Evolutionary conservation across 2,888 invertebrate species (phyloP).

Genomic region (Gastrophysa polygoni): DNA sequence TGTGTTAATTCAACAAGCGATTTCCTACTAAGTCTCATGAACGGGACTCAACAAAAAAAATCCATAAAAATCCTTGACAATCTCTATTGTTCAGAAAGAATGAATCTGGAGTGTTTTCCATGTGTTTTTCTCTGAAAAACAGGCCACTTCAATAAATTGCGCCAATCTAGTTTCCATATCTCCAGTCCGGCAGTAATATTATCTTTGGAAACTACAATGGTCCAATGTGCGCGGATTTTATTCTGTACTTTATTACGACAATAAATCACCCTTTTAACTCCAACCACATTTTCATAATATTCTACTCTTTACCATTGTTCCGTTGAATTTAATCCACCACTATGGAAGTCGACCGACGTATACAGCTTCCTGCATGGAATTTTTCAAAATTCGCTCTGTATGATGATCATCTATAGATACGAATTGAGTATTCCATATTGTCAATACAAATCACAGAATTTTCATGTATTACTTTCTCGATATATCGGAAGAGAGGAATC

Average conservation of each 20-base stretch:
- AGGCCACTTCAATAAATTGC: conserved; percentile 14
- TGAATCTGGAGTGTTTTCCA: conserved; percentile 17
- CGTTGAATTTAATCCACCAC: not conserved
- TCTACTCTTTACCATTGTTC: conserved; percentile 7
- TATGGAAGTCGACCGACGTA: not conserved
- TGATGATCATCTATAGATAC: no score
- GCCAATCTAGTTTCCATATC: conserved; percentile 12
- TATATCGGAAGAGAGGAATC: no score
- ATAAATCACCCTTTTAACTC: conserved; percentile 39
- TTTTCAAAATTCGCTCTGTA: no score
- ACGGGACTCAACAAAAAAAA: no score
- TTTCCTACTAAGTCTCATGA: no score
- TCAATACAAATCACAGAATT: no score
- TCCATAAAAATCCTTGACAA: conserved; percentile 6
- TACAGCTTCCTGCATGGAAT: no score
- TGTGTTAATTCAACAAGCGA: no score
- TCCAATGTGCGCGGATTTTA: conserved; percentile 26
- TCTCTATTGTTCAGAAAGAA: conserved; percentile 18
- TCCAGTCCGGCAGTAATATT: conserved; percentile 15
- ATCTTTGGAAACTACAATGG: conserved; percentile 24
- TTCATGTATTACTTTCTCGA: no score
- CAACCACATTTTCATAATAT: conserved; percentile 37
- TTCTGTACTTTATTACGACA: conserved; percentile 36
- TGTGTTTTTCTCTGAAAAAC: conserved; percentile 21
- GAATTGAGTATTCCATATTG: no score